Percentiles rank a stretch among this genome's conserved stretches.
Conservation (phyloP, 2,888 invertebrate genomes). For the Drosophila suboccidentalis region DNA sequence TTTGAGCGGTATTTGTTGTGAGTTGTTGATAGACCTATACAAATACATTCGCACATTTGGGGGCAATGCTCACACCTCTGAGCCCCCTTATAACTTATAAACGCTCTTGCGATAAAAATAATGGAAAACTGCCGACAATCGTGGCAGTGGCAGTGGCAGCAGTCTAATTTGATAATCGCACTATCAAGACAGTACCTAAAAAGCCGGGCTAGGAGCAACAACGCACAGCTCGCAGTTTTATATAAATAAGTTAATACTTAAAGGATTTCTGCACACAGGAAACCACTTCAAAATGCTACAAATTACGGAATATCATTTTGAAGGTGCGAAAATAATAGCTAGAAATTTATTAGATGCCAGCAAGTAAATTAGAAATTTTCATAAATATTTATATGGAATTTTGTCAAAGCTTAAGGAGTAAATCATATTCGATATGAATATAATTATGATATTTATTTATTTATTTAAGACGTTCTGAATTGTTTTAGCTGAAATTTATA, state of each 20-base stretch:
- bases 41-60: background rate
- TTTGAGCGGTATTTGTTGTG: slow-evolving; percentile 39
- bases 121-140: slow-evolving; percentile 32
- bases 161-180: slow-evolving; percentile 67
- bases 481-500: background rate
- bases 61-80: slow-evolving; percentile 9
- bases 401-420: too few species aligned
- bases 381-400: background rate
- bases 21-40: slow-evolving; percentile 39
- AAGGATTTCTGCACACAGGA: slow-evolving; percentile 1
- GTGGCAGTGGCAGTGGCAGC: slow-evolving; percentile 23
- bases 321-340: slow-evolving; percentile 63
- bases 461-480: too few species aligned
- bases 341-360: too few species aligned
- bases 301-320: slow-evolving; percentile 82
- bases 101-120: slow-evolving; percentile 43
- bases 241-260: background rate
- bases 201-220: slow-evolving; percentile 34
- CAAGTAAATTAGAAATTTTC: background rate
- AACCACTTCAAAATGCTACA: slow-evolving; percentile 53
- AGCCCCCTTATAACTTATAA: slow-evolving; percentile 26
- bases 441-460: too few species aligned
- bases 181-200: slow-evolving; percentile 59
- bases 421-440: background rate
- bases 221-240: slow-evolving; percentile 1